Conservation (phyloP, 2,113 vertebrate species). For the Glaucomys volans region DNA sequence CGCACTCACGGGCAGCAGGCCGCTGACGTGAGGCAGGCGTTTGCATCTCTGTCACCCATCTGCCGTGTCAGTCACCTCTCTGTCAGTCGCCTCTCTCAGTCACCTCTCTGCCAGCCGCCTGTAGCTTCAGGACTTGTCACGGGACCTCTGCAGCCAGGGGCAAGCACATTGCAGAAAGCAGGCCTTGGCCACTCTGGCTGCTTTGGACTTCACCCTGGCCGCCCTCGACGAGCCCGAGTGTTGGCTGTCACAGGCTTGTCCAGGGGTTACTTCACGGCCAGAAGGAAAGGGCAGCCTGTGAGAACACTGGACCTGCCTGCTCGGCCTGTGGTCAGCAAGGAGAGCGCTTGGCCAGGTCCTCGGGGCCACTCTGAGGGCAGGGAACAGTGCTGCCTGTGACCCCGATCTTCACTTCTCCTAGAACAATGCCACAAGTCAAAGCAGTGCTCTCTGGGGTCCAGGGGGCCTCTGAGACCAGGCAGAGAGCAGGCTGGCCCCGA, state of each 20-base stretch:
- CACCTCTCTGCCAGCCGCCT: background rate
- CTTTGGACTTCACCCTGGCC: too few species aligned
- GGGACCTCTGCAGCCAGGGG: too few species aligned
- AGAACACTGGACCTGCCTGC: rapidly evolving
- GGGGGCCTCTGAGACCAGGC: background rate
- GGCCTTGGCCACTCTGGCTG: rapidly evolving
- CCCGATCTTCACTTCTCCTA: rapidly evolving
- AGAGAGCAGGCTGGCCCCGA: too few species aligned
- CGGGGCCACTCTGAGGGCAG: background rate
- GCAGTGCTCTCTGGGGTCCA: background rate
- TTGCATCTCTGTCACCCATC: background rate
- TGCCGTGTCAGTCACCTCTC: background rate
- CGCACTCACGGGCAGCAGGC: background rate
- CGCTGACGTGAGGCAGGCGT: background rate
- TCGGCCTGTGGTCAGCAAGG: background rate
- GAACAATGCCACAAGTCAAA: too few species aligned
- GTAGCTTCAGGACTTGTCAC: background rate
- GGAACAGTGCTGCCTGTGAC: rapidly evolving
- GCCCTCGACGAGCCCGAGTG: background rate
- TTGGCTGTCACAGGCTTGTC: background rate
- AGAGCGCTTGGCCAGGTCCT: rapidly evolving
- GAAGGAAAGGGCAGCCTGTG: background rate
- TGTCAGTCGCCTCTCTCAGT: background rate
- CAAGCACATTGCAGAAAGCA: background rate
- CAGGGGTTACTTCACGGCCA: too few species aligned